These are phyloP conservation scores for Blera fallax DNA, from an alignment of 2,888 invertebrate genomes.

Conservation along the genomic window DNA sequence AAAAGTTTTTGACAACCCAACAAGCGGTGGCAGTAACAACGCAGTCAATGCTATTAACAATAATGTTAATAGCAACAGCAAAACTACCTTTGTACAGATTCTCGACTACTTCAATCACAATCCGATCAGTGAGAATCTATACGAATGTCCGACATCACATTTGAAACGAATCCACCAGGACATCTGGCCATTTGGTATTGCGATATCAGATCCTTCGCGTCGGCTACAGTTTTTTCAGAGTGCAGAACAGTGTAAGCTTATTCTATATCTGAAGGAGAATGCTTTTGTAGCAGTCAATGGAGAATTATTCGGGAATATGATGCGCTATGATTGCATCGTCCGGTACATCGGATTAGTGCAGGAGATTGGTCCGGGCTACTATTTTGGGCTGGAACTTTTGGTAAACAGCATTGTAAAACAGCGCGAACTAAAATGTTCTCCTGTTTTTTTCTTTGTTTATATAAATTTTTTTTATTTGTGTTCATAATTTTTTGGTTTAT, in stretches of 20 bases:
- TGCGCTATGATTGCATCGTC: conserved; percentile 80
- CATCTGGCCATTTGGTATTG: conserved; percentile 83
- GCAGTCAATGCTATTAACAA: conserved; percentile 50
- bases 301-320: conserved; percentile 76
- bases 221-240: conserved; percentile 83
- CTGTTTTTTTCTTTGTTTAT: conserved; percentile 7
- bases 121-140: conserved; percentile 76
- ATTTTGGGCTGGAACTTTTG: conserved; percentile 84
- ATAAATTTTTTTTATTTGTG: conserved; percentile 10
- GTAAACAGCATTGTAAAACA: conserved; percentile 78
- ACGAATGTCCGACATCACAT: conserved; percentile 75
- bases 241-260: conserved; percentile 81
- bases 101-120: conserved; percentile 75
- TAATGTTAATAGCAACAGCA: conserved; percentile 61
- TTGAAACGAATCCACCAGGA: conserved; percentile 76
- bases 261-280: conserved; percentile 77
- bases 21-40: conserved; percentile 40
- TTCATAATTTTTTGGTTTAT: conserved; percentile 17
- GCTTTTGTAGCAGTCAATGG: conserved; percentile 81
- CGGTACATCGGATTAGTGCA: conserved; percentile 83
- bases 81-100: conserved; percentile 76
- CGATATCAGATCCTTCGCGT: conserved; percentile 83
- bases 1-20: conserved; percentile 73
- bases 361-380: conserved; percentile 83
- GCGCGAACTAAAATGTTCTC: conserved; percentile 32